phyloP scores from a whole-genome alignment of 2,797 vertebrate species.

The Urocyon cinereoargenteus region DNA sequence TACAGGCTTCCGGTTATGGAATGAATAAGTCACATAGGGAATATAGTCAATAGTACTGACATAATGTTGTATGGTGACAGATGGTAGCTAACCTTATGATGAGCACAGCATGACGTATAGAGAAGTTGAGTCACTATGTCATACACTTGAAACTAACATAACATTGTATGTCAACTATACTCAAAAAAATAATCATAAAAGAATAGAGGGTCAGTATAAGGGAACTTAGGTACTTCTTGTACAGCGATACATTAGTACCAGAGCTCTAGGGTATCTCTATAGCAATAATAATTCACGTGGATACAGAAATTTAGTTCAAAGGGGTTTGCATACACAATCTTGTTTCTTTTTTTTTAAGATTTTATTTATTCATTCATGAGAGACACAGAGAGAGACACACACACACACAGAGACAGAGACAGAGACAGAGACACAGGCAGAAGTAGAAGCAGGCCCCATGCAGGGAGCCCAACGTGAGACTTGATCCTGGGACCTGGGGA shows the following conservation, averaged over 20 bases:
- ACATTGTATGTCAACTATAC: neutral
- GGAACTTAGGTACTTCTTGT: neutral
- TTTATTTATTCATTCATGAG: too few species aligned
- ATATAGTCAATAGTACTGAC: neutral
- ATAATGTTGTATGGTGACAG: neutral
- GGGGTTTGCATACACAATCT: neutral
- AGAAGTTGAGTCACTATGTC: neutral
- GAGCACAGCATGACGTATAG: neutral
- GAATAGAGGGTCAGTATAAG: neutral
- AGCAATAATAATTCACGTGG: neutral
- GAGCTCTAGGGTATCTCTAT: neutral
- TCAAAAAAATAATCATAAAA: neutral
- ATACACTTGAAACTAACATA: neutral
- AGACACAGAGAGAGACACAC: too few species aligned
- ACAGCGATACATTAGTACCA: neutral
- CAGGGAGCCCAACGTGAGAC: too few species aligned
- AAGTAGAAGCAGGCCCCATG: too few species aligned
- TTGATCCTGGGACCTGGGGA: too few species aligned
- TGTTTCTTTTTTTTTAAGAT: neutral
- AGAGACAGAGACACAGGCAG: too few species aligned
- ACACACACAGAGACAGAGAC: too few species aligned
- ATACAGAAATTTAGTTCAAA: slow-evolving; percentile 17
- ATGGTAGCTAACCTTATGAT: neutral
- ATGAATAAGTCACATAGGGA: neutral
- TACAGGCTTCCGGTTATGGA: neutral